Percentiles rank a stretch among this genome's conserved stretches.
These are phyloP conservation scores for Puffinus mauretanicus DNA, from an alignment of 2,113 vertebrate genomes.

Conservation along the genomic window DNA sequence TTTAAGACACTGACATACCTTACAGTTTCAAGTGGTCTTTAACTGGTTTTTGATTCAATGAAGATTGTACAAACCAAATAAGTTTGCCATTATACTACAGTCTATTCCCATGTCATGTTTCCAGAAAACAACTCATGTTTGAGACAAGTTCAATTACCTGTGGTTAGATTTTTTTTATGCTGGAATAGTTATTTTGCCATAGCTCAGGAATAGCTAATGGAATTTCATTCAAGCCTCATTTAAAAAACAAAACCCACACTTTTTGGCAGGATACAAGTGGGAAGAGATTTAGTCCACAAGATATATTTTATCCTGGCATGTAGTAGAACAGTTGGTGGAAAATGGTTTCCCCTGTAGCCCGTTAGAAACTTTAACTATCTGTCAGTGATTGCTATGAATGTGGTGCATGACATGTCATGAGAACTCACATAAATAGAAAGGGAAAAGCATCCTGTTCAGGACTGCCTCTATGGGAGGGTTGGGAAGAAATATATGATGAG, in stretches of 20 bases:
- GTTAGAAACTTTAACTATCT: constrained; percentile 65
- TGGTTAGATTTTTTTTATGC: neutral
- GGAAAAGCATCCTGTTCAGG: constrained; percentile 38
- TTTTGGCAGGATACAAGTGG: constrained; percentile 48
- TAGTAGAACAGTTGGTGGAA: constrained; percentile 56
- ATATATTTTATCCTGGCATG: constrained; percentile 57
- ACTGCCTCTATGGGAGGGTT: neutral
- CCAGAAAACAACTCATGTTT: constrained; percentile 24
- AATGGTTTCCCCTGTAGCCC: constrained; percentile 57
- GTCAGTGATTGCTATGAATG: constrained; percentile 53
- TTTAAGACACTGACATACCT: neutral
- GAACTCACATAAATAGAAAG: constrained; percentile 55
- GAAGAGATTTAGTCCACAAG: constrained; percentile 60
- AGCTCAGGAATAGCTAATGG: constrained; percentile 49
- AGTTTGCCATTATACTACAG: neutral
- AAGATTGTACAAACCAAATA: constrained; percentile 25
- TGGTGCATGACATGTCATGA: constrained; percentile 35
- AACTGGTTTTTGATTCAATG: constrained; percentile 21
- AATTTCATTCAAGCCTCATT: constrained; percentile 58
- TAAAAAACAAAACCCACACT: neutral
- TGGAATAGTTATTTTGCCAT: constrained; percentile 14
- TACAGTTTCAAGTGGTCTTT: neutral
- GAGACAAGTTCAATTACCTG: constrained; percentile 45
- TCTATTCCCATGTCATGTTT: constrained; percentile 19
- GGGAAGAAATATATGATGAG: constrained; percentile 32